phyloP scores from a whole-genome alignment of 2,888 invertebrate species.

The Alsophila aescularia region DNA sequence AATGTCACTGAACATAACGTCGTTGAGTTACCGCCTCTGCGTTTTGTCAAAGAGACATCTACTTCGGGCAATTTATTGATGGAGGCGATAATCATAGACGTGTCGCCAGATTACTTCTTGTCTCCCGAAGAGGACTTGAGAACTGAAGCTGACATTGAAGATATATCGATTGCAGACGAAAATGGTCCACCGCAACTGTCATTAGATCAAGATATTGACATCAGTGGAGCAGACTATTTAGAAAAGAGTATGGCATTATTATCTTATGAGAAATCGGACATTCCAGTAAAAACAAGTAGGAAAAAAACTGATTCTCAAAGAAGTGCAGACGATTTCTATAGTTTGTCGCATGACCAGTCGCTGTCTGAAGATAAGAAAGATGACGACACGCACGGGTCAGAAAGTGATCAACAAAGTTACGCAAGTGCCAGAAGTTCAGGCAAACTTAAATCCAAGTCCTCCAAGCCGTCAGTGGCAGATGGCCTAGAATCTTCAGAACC shows the following conservation, averaged over 20 bases:
- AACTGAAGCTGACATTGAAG: slow-evolving; percentile 94
- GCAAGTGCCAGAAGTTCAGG: slow-evolving; percentile 87
- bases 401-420: slow-evolving; percentile 87
- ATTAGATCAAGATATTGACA: slow-evolving; percentile 82
- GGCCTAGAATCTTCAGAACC: slow-evolving; percentile 63
- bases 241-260: slow-evolving; percentile 75
- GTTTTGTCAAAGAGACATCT: slow-evolving; percentile 95
- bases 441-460: slow-evolving; percentile 68
- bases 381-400: slow-evolving; percentile 84
- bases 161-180: slow-evolving; percentile 92
- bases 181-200: slow-evolving; percentile 74
- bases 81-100: slow-evolving; percentile 96
- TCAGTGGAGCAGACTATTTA: slow-evolving; percentile 82
- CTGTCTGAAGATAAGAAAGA: slow-evolving; percentile 85
- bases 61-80: slow-evolving; percentile 94
- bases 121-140: slow-evolving; percentile 92
- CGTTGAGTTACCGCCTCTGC: slow-evolving; percentile 93
- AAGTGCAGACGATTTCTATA: slow-evolving; percentile 87
- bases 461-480: slow-evolving; percentile 62
- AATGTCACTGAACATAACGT: slow-evolving; percentile 93
- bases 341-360: slow-evolving; percentile 85
- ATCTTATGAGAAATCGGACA: slow-evolving; percentile 81
- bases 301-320: slow-evolving; percentile 87
- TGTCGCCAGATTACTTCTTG: slow-evolving; percentile 92
- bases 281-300: slow-evolving; percentile 85